Conservation (phyloP, 2,888 invertebrate species). For the Harpalus rufipes region DNA sequence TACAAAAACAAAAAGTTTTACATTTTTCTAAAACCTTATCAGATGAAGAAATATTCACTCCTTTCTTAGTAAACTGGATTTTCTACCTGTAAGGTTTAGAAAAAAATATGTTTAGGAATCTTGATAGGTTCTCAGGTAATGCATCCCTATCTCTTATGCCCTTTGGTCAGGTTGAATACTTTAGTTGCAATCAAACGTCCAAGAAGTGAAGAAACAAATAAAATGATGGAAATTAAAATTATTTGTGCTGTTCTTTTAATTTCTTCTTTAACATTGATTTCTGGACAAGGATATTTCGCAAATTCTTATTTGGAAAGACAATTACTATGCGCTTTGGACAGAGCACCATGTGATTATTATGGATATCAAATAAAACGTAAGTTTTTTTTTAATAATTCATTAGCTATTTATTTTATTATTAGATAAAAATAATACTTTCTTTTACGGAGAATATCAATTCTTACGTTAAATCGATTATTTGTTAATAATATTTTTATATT, state of each 20-base stretch:
- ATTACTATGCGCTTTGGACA: constrained; percentile 81
- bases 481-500: constrained; percentile 2
- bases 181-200: constrained; percentile 6
- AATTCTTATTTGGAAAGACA: constrained; percentile 75
- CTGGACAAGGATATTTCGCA: constrained; percentile 34
- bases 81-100: constrained; percentile 52
- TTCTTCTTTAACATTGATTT: constrained; percentile 3
- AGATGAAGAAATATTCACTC: background rate
- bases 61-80: constrained; percentile 16
- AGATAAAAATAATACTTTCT: too few relatives aligned
- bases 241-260: constrained; percentile 43
- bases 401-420: too few relatives aligned
- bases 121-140: constrained; percentile 34
- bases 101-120: constrained; percentile 50
- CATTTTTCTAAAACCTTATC: background rate
- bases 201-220: constrained; percentile 2
- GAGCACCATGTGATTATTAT: constrained; percentile 80
- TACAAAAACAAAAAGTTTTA: too few relatives aligned
- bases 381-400: constrained; percentile 61
- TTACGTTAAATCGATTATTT: background rate
- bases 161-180: background rate
- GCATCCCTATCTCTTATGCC: constrained; percentile 3
- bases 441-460: too few relatives aligned
- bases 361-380: constrained; percentile 82
- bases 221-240: constrained; percentile 2